Percentiles rank a stretch among this genome's conserved stretches.
Conservation (phyloP, 2,113 vertebrate species). For the Ceratotherium simum region DNA sequence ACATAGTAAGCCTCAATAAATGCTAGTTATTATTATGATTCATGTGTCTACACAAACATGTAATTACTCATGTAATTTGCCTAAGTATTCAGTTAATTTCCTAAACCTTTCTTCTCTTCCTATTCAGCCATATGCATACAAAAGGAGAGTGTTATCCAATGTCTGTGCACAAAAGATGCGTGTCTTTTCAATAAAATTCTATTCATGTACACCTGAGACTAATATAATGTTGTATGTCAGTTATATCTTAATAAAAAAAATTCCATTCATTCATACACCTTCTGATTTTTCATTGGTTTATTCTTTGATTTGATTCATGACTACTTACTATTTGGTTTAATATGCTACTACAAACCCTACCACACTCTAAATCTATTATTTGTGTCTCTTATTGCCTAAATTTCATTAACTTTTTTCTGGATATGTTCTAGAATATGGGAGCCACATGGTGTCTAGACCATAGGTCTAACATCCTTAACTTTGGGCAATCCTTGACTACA, state of each 20-base stretch:
- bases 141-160: not conserved
- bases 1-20: not conserved
- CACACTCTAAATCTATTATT: not conserved
- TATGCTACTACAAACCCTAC: not conserved
- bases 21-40: not conserved
- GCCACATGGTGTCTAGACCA: not conserved
- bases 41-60: not conserved
- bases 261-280: not conserved
- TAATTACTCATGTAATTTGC: not conserved
- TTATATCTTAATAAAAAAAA: not conserved
- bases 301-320: not conserved
- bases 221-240: too few species aligned
- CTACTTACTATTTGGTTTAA: not conserved
- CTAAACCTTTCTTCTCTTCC: not conserved
- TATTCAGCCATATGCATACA: not conserved
- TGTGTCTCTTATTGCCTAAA: not conserved
- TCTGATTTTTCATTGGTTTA: not conserved
- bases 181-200: not conserved
- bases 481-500: not conserved
- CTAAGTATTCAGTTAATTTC: slow-evolving; percentile 2
- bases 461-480: slow-evolving; percentile 3
- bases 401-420: not conserved
- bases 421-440: not conserved
- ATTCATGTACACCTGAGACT: too few species aligned
- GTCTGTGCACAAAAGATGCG: not conserved